Evolutionary conservation across 1,140 invertebrate genomes (phyloP).

Genomic region (Zaprionus taronus): DNA sequence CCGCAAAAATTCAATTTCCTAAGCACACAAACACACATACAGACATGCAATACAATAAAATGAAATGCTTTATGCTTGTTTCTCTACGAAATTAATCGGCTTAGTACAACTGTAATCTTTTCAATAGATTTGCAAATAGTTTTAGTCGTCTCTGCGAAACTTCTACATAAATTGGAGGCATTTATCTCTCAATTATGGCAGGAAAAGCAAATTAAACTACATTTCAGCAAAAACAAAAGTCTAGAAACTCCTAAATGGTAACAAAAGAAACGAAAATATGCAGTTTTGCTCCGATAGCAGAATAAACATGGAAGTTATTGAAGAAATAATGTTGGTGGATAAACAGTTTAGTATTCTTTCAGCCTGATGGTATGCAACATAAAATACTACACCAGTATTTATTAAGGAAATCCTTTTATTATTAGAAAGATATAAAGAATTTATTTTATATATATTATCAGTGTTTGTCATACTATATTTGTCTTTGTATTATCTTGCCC

Average conservation of each 20-base stretch:
- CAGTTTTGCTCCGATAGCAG: too few relatives aligned
- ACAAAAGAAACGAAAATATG: too few relatives aligned
- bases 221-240: too few relatives aligned
- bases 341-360: too few relatives aligned
- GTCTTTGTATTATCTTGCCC: slow-evolving; percentile 11
- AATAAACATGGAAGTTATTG: too few relatives aligned
- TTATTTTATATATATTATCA: too few relatives aligned
- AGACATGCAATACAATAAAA: neutral
- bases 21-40: slow-evolving; percentile 2
- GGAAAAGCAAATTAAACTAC: neutral
- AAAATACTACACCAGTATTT: too few relatives aligned
- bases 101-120: slow-evolving; percentile 1
- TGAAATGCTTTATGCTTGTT: slow-evolving; percentile 10
- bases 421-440: too few relatives aligned
- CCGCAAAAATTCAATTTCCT: slow-evolving; percentile 43
- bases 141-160: neutral
- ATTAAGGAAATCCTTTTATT: too few relatives aligned
- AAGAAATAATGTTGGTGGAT: too few relatives aligned
- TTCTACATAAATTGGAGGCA: neutral
- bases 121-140: slow-evolving; percentile 7
- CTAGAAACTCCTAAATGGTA: too few relatives aligned
- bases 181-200: neutral
- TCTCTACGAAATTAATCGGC: slow-evolving; percentile 24
- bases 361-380: too few relatives aligned
- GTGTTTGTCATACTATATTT: neutral